These are phyloP conservation scores for Chlamydotis undulata DNA, from an alignment of 2,113 vertebrate genomes.

Conservation along the genomic window DNA sequence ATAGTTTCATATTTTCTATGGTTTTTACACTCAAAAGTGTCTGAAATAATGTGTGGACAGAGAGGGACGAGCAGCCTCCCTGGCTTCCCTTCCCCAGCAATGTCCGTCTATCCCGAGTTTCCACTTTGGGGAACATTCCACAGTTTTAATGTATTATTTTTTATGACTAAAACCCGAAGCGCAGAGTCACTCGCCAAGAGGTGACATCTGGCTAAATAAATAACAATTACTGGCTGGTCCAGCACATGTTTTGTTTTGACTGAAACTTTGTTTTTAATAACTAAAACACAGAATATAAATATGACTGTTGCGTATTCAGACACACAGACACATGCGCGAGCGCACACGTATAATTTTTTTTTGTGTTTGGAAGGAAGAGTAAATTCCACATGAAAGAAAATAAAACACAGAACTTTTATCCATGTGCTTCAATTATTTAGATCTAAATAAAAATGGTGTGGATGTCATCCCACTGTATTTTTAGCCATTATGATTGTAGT, in stretches of 20 bases:
- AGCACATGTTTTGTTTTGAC: conserved; percentile 24
- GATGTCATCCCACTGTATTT: neutral
- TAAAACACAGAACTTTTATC: neutral
- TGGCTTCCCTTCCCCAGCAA: neutral
- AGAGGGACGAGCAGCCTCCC: neutral
- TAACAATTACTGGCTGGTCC: conserved; percentile 3
- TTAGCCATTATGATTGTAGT: neutral
- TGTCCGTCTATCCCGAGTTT: neutral
- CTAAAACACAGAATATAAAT: conserved; percentile 7
- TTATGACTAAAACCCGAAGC: neutral
- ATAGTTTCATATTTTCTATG: neutral
- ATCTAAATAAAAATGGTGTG: neutral
- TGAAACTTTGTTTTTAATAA: conserved; percentile 23
- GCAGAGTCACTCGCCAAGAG: neutral
- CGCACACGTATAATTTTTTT: neutral
- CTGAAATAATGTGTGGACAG: neutral
- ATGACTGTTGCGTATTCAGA: neutral
- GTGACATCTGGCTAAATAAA: conserved; percentile 50
- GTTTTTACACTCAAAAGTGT: neutral
- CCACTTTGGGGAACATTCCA: conserved; percentile 16
- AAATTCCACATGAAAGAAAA: conserved; percentile 15
- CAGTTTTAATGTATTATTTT: neutral
- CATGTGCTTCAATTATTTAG: neutral
- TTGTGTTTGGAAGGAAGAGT: neutral
- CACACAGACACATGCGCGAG: neutral